Evolutionary conservation across 1,140 invertebrate species (phyloP), one percentile per base, ranked within the genome.

Genomic region (Zaprionus taronus): DNA sequence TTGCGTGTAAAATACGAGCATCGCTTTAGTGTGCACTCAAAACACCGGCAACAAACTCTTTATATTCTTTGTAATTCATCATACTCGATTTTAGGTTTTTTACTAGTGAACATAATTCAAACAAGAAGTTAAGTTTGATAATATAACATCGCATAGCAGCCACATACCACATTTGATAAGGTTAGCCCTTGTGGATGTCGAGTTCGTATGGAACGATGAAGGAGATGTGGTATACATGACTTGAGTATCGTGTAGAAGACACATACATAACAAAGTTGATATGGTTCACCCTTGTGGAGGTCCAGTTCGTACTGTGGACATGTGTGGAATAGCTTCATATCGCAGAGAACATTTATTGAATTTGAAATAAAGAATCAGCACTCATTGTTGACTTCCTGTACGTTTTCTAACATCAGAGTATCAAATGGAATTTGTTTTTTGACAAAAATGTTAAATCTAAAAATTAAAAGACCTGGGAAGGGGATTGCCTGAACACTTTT

Each of bases 341-440:
- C 34, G 34, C 34, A 15, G 14, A 41, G 15, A 41, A 41, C 15
- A 15, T 15, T 15, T 41, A 41, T 15, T 2, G n/a, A 41, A 41
- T 41, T 41, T n/a, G 5, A 41, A n/a, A n/a, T 5, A 7, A 6
- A 6, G 38, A n/a, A n/a, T n/a, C n/a, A 47, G 7, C n/a, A 17
- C 0, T 47, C 41, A 17, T 17, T 38, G 36, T 47, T 38, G 4
- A 38, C 1, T 38, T 15, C 4, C 12, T 38, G 3, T 5, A 7
- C 7, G 26, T 24, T 26, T 28, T n/a, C 0, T 3, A 26, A 56
- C 11, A 56, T 56, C 26, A 38, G 20, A 22, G 22, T 11, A 26
- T 26, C 9, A 44, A 44, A 44, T 72, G 60, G 55, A 31, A 51
- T 67, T 60, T 15, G 2, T 4, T 20, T 41, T 73, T 65, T 2